Base-by-base conservation (phyloP, 2,888 invertebrate genomes). In the Cacoxenus indagator region DNA sequence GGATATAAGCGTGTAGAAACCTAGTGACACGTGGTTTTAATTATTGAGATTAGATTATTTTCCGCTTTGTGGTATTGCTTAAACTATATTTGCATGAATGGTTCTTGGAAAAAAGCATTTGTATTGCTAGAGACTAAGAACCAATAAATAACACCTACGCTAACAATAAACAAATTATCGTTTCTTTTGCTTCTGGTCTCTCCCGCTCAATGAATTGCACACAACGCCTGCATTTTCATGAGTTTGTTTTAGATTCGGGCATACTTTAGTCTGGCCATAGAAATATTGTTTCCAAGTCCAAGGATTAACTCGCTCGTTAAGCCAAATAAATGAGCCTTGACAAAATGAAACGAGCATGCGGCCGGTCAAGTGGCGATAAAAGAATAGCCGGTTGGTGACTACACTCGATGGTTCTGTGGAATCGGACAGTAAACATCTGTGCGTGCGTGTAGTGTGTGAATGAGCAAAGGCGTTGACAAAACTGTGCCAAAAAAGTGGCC, bases 401-500 rank as follows among this genome's bases (percentile, higher is more conserved):
- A n/a, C n/a, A 43, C 45, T n/a, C n/a, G n/a, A n/a, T n/a, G n/a
- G n/a, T n/a, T n/a, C n/a, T n/a, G n/a, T 43, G 11, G 3, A 43
- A 43, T 0, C 45, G 4, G n/a, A 51, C n/a, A 17, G 19, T 22
- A 31, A 61, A 29, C 61, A 61, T 29, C 61, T 61, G 61, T n/a
- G 29, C n/a, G 19, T 31, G 37, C 55, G n/a, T 24, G 27, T 64
- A 70, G 73, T 67, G 67, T 62, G 67, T 24, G 48, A 55, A 31
- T 45, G 46, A 37, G 29, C 5, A 24, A 67, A 70, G 70, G 67
- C 65, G 54, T 61, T 51, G 27, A 64, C 62, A 65, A 75, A 76
- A 77, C 76, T 73, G 65, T 78, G 83, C 82, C 80, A 81, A 72
- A 72, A 76, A 74, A 82, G 72, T 76, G 75, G 74, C 77, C 69